These are phyloP conservation scores for Chunga burmeisteri DNA, from an alignment of 2,113 vertebrate species.

Conservation along the genomic window DNA sequence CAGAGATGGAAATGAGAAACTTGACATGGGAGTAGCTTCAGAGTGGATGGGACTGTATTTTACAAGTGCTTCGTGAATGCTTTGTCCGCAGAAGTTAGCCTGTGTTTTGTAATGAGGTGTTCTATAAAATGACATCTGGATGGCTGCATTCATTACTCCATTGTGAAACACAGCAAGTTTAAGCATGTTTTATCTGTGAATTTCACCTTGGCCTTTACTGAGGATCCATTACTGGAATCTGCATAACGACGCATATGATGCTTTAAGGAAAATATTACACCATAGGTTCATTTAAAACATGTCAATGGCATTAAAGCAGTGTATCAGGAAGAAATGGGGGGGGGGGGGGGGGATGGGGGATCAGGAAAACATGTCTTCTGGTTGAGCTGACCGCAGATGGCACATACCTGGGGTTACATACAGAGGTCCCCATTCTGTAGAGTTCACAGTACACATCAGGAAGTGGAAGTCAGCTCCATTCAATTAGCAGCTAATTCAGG, in stretches of 20 bases:
- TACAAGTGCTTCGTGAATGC: not conserved
- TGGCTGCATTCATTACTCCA: not conserved
- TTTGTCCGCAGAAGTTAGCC: not conserved
- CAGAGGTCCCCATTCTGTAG: not conserved
- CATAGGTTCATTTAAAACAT: not conserved
- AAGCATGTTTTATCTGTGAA: not conserved
- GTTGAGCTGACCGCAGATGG: not conserved
- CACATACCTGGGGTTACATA: not conserved
- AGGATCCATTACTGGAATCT: not conserved
- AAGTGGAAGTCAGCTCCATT: not conserved
- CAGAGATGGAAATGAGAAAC: not conserved
- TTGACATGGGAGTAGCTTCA: not conserved
- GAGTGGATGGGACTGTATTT: not conserved
- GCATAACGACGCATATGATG: not conserved
- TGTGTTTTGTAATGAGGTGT: not conserved
- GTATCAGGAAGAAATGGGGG: not conserved
- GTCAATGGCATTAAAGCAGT: not conserved
- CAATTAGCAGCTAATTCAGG: not conserved
- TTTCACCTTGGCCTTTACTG: not conserved
- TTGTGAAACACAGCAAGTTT: conserved; percentile 7
- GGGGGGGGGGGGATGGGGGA: not conserved
- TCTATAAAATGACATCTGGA: not conserved
- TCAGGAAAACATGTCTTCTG: not conserved
- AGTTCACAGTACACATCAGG: not conserved
- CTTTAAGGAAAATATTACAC: not conserved